A percentile compares a stretch with the other conserved stretches of the same genome.
Evolutionary conservation across 2,113 vertebrate genomes (phyloP).

Genomic region (Syngnathus typhle): DNA sequence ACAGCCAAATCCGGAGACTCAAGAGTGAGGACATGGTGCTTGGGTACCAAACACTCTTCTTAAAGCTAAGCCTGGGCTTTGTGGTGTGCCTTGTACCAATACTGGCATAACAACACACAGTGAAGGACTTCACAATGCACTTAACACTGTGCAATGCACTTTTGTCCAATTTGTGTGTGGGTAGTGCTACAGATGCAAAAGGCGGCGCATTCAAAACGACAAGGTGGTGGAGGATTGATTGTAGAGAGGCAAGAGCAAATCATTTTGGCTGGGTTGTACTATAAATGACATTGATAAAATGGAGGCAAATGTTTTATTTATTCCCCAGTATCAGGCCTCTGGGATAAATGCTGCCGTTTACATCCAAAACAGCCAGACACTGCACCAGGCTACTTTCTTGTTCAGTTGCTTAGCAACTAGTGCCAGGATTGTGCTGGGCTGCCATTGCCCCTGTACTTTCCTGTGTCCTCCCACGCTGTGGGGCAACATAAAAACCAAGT

Average conservation of each 20-base stretch:
- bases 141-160: background rate
- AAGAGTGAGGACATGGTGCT: background rate
- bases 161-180: background rate
- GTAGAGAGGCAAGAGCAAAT: background rate
- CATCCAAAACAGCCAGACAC: too few relatives aligned
- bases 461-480: background rate
- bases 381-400: background rate
- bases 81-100: background rate
- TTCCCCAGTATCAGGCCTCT: too few relatives aligned
- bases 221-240: too few relatives aligned
- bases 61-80: background rate
- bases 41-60: slow-evolving; percentile 9
- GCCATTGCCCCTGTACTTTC: background rate
- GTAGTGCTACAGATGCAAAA: background rate
- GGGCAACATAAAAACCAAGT: background rate
- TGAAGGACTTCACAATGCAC: background rate
- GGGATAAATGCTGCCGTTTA: too few relatives aligned
- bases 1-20: slow-evolving; percentile 10
- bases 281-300: too few relatives aligned
- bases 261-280: too few relatives aligned
- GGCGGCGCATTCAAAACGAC: background rate
- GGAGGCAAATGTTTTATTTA: too few relatives aligned
- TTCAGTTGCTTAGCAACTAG: background rate
- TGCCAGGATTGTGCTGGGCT: background rate
- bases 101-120: background rate